These are phyloP conservation scores for Dexiosoma caninum DNA, from an alignment of 2,888 invertebrate genomes.

Conservation along the genomic window DNA sequence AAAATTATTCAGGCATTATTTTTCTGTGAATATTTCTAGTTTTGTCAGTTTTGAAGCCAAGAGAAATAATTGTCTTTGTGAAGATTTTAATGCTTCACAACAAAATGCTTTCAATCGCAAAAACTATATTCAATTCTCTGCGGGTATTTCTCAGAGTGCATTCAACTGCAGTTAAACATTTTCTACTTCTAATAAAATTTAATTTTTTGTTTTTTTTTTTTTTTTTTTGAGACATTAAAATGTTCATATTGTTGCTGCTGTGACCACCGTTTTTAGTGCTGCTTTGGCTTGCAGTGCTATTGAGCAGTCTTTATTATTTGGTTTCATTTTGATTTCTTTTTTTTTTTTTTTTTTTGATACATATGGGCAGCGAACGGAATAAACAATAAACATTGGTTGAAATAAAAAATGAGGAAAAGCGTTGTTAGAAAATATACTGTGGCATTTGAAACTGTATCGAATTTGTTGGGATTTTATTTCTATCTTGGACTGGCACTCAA, in stretches of 20 bases:
- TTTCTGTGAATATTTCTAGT: no score
- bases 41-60: no score
- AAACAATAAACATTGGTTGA: constrained; percentile 39
- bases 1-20: no score
- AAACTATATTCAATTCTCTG: constrained; percentile 47
- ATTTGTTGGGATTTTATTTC: no score
- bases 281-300: constrained; percentile 18
- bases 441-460: no score
- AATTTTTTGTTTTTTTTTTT: not conserved
- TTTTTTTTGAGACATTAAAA: not conserved
- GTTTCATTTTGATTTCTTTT: no score
- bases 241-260: not conserved
- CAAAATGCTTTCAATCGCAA: not conserved
- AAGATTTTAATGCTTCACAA: no score
- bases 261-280: not conserved
- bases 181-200: constrained; percentile 13
- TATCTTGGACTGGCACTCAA: no score
- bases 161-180: constrained; percentile 1
- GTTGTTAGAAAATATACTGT: no score
- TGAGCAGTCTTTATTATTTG: not conserved
- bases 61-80: no score
- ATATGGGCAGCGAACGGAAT: constrained; percentile 57
- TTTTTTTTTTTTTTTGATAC: constrained; percentile 60
- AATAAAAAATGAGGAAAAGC: no score
- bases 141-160: constrained; percentile 50